Evolutionary conservation across 2,113 vertebrate genomes (phyloP).

Genomic region (Anguilla rostrata): DNA sequence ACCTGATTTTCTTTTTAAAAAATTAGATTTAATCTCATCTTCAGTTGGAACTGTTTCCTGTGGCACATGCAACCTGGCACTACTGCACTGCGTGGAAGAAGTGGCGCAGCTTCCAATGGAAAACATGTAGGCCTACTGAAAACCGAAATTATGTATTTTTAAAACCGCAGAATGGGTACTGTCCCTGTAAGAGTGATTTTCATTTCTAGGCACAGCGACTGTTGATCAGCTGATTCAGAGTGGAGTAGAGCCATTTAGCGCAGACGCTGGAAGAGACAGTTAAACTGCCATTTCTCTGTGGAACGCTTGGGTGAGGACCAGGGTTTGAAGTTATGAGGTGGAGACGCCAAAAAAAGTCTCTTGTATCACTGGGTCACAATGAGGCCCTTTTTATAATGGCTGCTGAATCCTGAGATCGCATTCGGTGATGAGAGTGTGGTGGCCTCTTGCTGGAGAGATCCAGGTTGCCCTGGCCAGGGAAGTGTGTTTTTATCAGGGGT

Average conservation of each 20-base stretch:
- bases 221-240: neutral
- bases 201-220: neutral
- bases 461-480: no score
- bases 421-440: neutral
- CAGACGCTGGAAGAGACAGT: neutral
- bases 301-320: neutral
- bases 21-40: no score
- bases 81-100: no score
- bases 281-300: neutral
- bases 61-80: no score
- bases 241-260: neutral
- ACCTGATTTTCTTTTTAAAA: no score
- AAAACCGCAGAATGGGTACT: no score
- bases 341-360: neutral
- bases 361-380: neutral
- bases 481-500: no score
- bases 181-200: constrained; percentile 4
- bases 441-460: no score
- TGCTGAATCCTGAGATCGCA: neutral
- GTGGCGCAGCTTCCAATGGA: no score
- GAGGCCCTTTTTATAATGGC: neutral
- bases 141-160: no score
- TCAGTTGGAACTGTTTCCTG: no score
- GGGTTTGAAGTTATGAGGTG: neutral
- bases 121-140: no score